Evolutionary conservation across 1,140 invertebrate species (phyloP), one percentile per base, ranked within the genome.

Genomic region (Drosophila watanabei): DNA sequence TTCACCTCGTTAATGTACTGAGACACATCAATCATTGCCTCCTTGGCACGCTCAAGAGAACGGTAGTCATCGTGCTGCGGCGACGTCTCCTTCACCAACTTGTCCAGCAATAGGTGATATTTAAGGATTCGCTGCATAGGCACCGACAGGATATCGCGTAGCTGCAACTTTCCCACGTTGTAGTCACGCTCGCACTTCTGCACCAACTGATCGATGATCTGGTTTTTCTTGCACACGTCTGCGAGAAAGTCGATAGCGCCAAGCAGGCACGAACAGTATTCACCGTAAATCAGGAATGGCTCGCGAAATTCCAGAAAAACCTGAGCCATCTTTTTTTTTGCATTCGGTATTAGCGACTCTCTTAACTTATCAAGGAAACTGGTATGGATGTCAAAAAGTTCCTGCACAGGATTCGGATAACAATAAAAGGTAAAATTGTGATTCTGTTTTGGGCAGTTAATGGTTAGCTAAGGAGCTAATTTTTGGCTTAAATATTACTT

Each of bases 1-100:
- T 99, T 99, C n/a, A 99, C 98, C 95, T 99, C 99, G 93, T 99
- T 99, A 70, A 99, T 99, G 94, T 98, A 99, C 84, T 98, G 96
- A 14, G 98, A 98, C 33, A 99, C 96, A 94, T 99, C 98, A 66
- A 98, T 95, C 98, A 99, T 99, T 32, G 97, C 97, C 93, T 99
- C 98, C 82, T 98, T 96, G n/a, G 98, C 98, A 88, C 96, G 95
- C 80, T 97, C 96, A 59, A 99, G 93, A 16, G 96, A 96, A 14
- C 95, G 94, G 88, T 96, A 96, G 83, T 99, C 98, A 64, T 98
- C 97, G 78, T 96, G 96, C 80, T 97, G 96, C 18, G 95, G 95
- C 73, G 96, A 96, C 5, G 98, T 99, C 93, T 98, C 97, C 91
- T 98, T 97, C 8, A 99, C 96, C 28, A 99, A 94, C 94, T 99